phyloP scores from a whole-genome alignment of 1,140 invertebrate species.

The Drosophila mauritiana region DNA sequence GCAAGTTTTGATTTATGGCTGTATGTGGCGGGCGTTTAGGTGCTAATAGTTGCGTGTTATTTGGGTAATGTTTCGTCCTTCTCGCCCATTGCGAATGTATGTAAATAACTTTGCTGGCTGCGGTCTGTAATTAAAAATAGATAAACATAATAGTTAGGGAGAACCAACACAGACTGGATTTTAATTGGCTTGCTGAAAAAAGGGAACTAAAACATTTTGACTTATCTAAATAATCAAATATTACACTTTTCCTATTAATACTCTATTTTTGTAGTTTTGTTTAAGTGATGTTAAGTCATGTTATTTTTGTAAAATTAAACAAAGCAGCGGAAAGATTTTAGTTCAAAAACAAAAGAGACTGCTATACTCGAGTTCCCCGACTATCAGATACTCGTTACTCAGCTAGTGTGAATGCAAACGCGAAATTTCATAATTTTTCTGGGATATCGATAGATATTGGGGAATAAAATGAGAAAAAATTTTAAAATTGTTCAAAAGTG shows the following conservation, averaged over 20 bases:
- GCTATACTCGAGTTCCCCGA: no score
- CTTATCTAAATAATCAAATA: neutral
- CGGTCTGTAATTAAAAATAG: conserved; percentile 16
- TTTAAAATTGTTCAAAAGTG: no score
- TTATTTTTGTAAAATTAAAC: no score
- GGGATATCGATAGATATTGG: no score
- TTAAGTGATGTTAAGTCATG: no score
- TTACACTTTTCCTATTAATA: neutral
- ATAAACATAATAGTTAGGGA: conserved; percentile 4
- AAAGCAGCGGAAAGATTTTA: no score
- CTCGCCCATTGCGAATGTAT: conserved; percentile 1
- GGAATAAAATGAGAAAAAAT: no score
- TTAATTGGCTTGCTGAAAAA: neutral
- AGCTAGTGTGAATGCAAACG: no score
- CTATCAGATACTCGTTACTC: no score
- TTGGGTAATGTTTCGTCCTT: conserved; percentile 18
- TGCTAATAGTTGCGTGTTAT: conserved; percentile 69
- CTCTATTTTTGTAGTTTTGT: no score
- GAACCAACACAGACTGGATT: neutral
- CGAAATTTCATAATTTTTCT: no score
- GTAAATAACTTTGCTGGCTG: neutral
- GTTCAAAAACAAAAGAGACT: no score
- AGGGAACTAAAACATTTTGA: neutral
- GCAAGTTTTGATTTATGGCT: conserved; percentile 71
- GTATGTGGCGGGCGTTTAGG: conserved; percentile 56